Conservation (phyloP, 2,797 vertebrate genomes). For the Morus bassanus region DNA sequence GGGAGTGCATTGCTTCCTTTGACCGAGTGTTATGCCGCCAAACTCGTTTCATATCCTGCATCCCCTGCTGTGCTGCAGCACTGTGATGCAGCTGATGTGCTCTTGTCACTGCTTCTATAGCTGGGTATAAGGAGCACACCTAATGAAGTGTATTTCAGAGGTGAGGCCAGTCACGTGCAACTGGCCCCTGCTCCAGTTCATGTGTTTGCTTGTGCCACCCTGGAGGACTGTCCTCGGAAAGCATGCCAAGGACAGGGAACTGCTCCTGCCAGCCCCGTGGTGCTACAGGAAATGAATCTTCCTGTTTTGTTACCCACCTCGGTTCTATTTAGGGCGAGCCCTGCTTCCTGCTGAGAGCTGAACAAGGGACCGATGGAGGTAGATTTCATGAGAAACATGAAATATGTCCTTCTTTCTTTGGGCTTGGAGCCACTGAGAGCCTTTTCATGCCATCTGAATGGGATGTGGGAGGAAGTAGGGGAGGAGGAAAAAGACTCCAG, state of each 20-base stretch:
- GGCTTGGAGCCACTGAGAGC: neutral
- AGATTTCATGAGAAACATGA: neutral
- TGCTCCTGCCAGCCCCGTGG: neutral
- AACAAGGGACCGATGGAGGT: neutral
- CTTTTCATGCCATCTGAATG: constrained; percentile 13
- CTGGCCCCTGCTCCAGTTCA: neutral
- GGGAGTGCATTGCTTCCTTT: neutral
- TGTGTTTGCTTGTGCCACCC: neutral
- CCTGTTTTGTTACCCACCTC: constrained; percentile 49
- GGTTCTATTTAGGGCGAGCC: neutral
- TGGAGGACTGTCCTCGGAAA: neutral
- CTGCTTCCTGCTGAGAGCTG: constrained; percentile 27
- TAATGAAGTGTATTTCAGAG: neutral
- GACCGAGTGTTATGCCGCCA: neutral
- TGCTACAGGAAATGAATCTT: constrained; percentile 56
- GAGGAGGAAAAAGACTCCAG: constrained; percentile 5
- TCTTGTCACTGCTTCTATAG: neutral
- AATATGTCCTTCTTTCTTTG: neutral
- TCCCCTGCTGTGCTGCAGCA: neutral
- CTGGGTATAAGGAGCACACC: neutral
- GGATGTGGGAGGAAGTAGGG: neutral
- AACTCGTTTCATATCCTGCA: neutral
- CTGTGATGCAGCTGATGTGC: neutral
- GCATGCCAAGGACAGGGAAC: neutral
- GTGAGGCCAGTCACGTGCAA: neutral